Conservation (phyloP, 2,888 invertebrate genomes). For the Drosophila greeni region DNA sequence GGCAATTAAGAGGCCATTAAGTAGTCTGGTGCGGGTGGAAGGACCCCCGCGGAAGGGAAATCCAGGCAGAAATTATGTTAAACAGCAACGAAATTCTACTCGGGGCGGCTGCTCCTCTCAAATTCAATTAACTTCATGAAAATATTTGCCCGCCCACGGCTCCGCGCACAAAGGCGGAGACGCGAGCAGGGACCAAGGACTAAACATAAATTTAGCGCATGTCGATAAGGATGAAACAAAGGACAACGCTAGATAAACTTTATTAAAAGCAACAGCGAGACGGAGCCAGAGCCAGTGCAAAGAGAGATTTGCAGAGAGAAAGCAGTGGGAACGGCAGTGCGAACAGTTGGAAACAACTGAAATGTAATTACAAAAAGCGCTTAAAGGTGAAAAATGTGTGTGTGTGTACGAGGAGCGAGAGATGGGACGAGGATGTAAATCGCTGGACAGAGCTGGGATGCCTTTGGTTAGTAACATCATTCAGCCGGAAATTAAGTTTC, state of each 20-base stretch:
- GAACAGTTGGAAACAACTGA: constrained; percentile 53
- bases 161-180: constrained; percentile 19
- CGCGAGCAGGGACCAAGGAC: constrained; percentile 17
- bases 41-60: constrained; percentile 32
- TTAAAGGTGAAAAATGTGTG: constrained; percentile 66
- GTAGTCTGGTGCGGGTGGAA: constrained; percentile 10
- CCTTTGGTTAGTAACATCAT: constrained; percentile 58
- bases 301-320: constrained; percentile 31
- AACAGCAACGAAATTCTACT: constrained; percentile 61
- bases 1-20: constrained; percentile 63
- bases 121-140: constrained; percentile 75
- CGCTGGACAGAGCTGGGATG: constrained; percentile 10
- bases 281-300: background rate
- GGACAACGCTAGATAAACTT: constrained; percentile 72
- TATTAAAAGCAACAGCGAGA: constrained; percentile 61
- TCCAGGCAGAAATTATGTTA: constrained; percentile 55
- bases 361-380: constrained; percentile 73
- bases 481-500: constrained; percentile 78
- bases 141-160: constrained; percentile 68
- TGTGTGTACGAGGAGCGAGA: constrained; percentile 13
- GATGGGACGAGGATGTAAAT: constrained; percentile 6
- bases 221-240: constrained; percentile 70
- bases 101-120: constrained; percentile 56
- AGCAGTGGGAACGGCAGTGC: constrained; percentile 42
- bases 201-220: constrained; percentile 68